Evolutionary conservation across 2,113 vertebrate genomes (phyloP), one percentile per base, ranked within the genome.

Genomic region (Eudyptes chrysolophus): DNA sequence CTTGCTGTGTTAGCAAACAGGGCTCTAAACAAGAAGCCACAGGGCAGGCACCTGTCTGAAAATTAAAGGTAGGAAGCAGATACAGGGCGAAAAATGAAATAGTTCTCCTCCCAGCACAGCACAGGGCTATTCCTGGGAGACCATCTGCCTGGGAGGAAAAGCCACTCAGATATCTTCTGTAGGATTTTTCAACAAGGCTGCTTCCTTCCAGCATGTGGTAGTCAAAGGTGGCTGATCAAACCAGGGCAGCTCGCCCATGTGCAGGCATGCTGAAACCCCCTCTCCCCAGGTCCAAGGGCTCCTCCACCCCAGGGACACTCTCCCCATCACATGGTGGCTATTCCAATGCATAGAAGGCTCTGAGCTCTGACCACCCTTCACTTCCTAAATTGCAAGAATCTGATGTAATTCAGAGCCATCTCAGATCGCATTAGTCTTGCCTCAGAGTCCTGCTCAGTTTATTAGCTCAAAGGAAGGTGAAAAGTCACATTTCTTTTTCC

Each of bases 291-390:
- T 38, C 34, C 6, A 19, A 32, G 29, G 12, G n/a, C 16, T 70
- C 22, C 13, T 42, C 32, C 2, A 5, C 5, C 16, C 18, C 32
- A 49, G 21, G 24, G 57, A 46, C 2, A 3, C 11, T 46, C 34
- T 66, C 34, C 38, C 48, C 6, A 2, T n/a, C 1, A 2, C 7
- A 5, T 4, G 6, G 36, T n/a, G 10, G 27, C 20, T 38, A 20
- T 51, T 77, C 13, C 70, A 58, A 4, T 2, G 11, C 51, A 16
- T 2, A 38, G 26, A 29, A 29, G 17, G 32, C 30, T 74, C 30
- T 78, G 66, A 69, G 21, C 48, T 66, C 68, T 20, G 42, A 34
- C 24, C n/a, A 38, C 25, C 27, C 21, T 71, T 36, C 5, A 7
- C n/a, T 29, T 82, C 46, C 22, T 44, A 54, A 83, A 38, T 42